Conservation (phyloP, 2,888 invertebrate genomes). For the Parnassius apollo region DNA sequence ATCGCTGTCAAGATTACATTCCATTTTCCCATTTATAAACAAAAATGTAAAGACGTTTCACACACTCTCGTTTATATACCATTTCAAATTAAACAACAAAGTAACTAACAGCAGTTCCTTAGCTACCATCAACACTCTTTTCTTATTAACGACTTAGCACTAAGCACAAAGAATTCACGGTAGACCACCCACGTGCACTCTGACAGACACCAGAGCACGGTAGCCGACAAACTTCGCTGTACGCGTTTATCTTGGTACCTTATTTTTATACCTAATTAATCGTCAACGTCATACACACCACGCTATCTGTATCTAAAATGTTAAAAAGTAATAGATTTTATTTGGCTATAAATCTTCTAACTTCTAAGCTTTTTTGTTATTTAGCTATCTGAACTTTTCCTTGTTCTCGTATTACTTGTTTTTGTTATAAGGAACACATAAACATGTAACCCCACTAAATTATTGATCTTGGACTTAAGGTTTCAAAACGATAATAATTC, state of each 20-base stretch:
- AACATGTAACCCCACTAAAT: too few relatives aligned
- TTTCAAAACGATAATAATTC: too few relatives aligned
- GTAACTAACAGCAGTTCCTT: neutral
- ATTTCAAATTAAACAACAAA: neutral
- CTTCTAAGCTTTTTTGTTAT: too few relatives aligned
- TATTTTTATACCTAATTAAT: slow-evolving; percentile 17
- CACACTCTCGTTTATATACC: too few relatives aligned
- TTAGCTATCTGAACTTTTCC: too few relatives aligned
- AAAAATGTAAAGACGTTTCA: too few relatives aligned
- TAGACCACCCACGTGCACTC: slow-evolving; percentile 67
- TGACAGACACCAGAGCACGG: slow-evolving; percentile 66
- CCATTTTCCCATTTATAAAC: too few relatives aligned
- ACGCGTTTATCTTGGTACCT: slow-evolving; percentile 13
- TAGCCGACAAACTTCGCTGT: slow-evolving; percentile 39
- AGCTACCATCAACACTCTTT: slow-evolving; percentile 5
- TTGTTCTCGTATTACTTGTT: too few relatives aligned
- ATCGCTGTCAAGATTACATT: too few relatives aligned
- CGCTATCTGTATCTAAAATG: slow-evolving; percentile 2
- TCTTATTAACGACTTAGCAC: slow-evolving; percentile 24
- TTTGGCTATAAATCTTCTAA: neutral
- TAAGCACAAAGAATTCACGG: slow-evolving; percentile 47
- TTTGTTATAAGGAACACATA: too few relatives aligned
- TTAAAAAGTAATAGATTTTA: neutral
- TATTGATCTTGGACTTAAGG: too few relatives aligned
- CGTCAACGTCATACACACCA: slow-evolving; percentile 7